These are phyloP conservation scores for Proterorhinus semilunaris DNA, from an alignment of 2,113 vertebrate species.

Conservation along the genomic window DNA sequence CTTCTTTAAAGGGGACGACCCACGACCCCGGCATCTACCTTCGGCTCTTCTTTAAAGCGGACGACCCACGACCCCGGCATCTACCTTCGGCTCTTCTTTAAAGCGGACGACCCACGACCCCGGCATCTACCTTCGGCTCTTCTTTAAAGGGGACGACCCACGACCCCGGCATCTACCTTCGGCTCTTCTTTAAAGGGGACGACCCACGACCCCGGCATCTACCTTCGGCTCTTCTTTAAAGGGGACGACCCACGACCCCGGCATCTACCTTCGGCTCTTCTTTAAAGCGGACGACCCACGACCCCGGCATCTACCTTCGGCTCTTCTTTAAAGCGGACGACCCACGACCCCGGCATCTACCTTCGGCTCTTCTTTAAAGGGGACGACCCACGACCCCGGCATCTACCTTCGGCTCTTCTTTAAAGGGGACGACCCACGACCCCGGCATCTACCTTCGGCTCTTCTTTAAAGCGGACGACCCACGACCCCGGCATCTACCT, in stretches of 20 bases:
- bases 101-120: no score
- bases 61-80: conserved; percentile 49
- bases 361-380: no score
- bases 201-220: conserved; percentile 50
- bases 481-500: conserved; percentile 48
- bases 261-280: conserved; percentile 35
- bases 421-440: no score
- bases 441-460: conserved; percentile 37
- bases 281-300: no score
- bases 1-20: no score
- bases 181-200: no score
- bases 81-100: conserved; percentile 34
- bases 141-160: no score
- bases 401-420: conserved; percentile 35
- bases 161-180: conserved; percentile 46
- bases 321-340: no score
- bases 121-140: conserved; percentile 37
- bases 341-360: conserved; percentile 49
- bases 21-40: conserved; percentile 48
- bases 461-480: no score
- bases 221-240: no score
- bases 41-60: no score
- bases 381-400: conserved; percentile 50
- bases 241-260: no score
- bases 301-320: conserved; percentile 38